Evolutionary conservation across 2,888 invertebrate genomes (phyloP).

Genomic region (Heliconius ethilla): DNA sequence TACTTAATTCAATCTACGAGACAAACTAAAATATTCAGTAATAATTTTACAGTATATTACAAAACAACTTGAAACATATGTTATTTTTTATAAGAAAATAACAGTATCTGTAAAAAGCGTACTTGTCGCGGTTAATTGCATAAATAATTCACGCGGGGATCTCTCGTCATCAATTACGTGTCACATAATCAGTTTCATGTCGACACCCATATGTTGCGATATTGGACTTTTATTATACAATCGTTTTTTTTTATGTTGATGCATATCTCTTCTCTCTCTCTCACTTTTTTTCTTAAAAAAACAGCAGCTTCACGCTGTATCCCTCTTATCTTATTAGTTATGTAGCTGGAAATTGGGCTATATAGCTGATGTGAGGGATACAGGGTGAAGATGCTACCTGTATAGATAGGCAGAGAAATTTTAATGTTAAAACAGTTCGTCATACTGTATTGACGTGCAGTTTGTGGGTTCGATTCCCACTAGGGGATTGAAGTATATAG

Average conservation of each 20-base stretch:
- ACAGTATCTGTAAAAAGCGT: slow-evolving; percentile 40
- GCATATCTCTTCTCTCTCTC: neutral
- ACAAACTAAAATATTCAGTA: slow-evolving; percentile 3
- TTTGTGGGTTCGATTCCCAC: too few species aligned
- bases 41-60: slow-evolving; percentile 22
- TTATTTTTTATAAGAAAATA: slow-evolving; percentile 29
- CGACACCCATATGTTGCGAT: slow-evolving; percentile 36
- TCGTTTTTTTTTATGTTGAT: neutral
- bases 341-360: too few species aligned
- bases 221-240: slow-evolving; percentile 30
- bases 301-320: neutral
- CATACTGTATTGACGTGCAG: too few species aligned
- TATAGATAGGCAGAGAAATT: too few species aligned
- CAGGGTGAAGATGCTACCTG: too few species aligned
- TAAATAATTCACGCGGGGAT: slow-evolving; percentile 47
- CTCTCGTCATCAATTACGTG: slow-evolving; percentile 42
- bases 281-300: neutral
- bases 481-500: too few species aligned
- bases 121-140: slow-evolving; percentile 45
- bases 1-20: neutral
- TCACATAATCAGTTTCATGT: slow-evolving; percentile 33
- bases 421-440: too few species aligned
- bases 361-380: too few species aligned
- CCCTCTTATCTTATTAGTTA: too few species aligned
- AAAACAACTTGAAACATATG: slow-evolving; percentile 24